Evolutionary conservation across 2,888 invertebrate genomes (phyloP).

Genomic region (Machimus atricapillus): DNA sequence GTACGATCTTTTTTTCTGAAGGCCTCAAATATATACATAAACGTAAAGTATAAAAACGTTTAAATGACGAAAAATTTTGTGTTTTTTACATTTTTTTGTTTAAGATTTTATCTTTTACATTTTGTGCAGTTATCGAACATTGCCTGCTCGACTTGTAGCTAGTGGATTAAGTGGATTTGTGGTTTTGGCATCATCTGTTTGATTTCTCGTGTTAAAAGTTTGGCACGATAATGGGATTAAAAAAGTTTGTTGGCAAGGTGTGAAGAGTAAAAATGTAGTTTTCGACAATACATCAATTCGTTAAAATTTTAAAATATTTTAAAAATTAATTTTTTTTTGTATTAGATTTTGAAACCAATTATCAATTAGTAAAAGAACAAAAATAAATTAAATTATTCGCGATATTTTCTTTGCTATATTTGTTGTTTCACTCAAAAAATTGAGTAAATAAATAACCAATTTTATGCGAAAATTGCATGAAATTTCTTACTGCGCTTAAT

Average conservation of each 20-base stretch:
- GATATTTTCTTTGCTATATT: neutral
- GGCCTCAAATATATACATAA: conserved; percentile 34
- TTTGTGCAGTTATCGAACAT: neutral
- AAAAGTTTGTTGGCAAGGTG: neutral
- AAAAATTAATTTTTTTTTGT: neutral
- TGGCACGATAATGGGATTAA: neutral
- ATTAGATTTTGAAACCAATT: neutral
- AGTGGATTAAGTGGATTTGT: neutral
- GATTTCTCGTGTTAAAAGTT: neutral
- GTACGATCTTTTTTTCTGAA: conserved; percentile 20
- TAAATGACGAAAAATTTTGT: conserved; percentile 17
- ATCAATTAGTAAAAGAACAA: too few relatives aligned
- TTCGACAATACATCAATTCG: neutral
- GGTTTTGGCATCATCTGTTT: neutral
- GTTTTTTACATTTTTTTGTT: conserved; percentile 6
- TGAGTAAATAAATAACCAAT: neutral
- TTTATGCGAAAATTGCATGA: neutral
- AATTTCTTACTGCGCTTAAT: too few relatives aligned
- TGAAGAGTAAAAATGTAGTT: neutral
- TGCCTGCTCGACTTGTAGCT: neutral
- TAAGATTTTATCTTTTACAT: neutral
- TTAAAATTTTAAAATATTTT: neutral
- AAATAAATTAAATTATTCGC: neutral
- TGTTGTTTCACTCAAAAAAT: neutral
- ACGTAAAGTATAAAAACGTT: conserved; percentile 25